Percentiles rank a stretch among this genome's conserved stretches.
Conservation (phyloP, 2,888 invertebrate species). For the Perizoma flavofasciatum region DNA sequence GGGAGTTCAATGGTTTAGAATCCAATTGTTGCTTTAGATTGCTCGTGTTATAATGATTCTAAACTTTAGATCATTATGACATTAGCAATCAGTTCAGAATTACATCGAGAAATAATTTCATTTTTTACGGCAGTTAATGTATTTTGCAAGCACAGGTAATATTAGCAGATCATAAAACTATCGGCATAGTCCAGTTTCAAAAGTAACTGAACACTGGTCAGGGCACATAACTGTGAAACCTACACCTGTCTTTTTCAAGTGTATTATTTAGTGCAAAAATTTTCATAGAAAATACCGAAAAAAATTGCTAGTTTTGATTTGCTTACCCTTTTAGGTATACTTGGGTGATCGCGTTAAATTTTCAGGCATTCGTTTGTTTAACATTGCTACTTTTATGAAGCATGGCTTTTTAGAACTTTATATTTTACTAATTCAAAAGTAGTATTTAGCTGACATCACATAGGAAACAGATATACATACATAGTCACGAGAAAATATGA, state of each 20-base stretch:
- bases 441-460: slow-evolving; percentile 5
- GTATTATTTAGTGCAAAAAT: too few species aligned
- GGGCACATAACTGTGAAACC: neutral
- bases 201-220: slow-evolving; percentile 7
- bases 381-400: neutral
- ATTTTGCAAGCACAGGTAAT: neutral
- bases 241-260: neutral
- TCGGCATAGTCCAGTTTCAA: slow-evolving; percentile 11
- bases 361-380: too few species aligned
- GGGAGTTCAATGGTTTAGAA: neutral
- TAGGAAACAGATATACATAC: slow-evolving; percentile 10
- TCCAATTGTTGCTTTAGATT: too few species aligned
- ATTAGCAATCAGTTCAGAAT: slow-evolving; percentile 2
- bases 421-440: slow-evolving; percentile 10
- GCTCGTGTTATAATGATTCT: too few species aligned
- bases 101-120: slow-evolving; percentile 1
- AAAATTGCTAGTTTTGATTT: too few species aligned
- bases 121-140: slow-evolving; percentile 1
- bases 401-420: slow-evolving; percentile 5
- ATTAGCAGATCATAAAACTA: neutral
- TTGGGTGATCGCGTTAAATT: too few species aligned
- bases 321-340: too few species aligned
- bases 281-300: too few species aligned
- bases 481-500: slow-evolving; percentile 35
- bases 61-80: neutral